These are phyloP conservation scores for Gymnodraco acuticeps DNA, from an alignment of 2,797 vertebrate genomes.

Conservation along the genomic window DNA sequence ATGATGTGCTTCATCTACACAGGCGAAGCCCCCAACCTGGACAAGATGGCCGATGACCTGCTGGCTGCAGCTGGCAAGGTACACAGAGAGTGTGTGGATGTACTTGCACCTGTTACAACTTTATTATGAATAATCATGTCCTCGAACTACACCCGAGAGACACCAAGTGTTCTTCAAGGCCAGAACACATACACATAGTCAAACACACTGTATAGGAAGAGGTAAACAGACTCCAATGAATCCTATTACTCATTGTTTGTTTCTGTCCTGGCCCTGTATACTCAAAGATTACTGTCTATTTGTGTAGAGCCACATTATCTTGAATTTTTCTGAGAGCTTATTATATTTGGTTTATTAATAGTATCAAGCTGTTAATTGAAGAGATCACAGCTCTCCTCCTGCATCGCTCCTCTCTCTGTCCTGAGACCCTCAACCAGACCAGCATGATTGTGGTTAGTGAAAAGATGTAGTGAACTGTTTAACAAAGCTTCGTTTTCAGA, in stretches of 20 bases:
- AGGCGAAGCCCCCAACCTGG: constrained; percentile 93
- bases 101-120: constrained; percentile 50
- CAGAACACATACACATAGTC: constrained; percentile 7
- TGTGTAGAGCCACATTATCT: not conserved
- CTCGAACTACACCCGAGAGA: not conserved
- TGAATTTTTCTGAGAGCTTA: not conserved
- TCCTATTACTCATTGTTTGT: constrained; percentile 1
- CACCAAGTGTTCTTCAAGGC: constrained; percentile 19
- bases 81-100: constrained; percentile 24
- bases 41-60: constrained; percentile 97
- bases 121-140: constrained; percentile 50
- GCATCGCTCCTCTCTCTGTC: too few relatives aligned
- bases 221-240: not conserved
- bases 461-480: not conserved
- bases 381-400: not conserved
- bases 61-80: constrained; percentile 96
- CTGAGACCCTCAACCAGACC: too few relatives aligned
- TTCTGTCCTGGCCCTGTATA: too few relatives aligned
- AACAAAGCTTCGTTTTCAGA: not conserved
- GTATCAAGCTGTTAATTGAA: too few relatives aligned
- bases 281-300: constrained; percentile 9
- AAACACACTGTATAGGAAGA: not conserved
- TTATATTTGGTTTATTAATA: constrained; percentile 1
- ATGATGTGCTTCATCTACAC: constrained; percentile 98
- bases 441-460: too few relatives aligned